A percentile compares a stretch with the other conserved stretches of the same genome.
Conservation (phyloP, 2,797 vertebrate species). For the Clarias platycephalus region DNA sequence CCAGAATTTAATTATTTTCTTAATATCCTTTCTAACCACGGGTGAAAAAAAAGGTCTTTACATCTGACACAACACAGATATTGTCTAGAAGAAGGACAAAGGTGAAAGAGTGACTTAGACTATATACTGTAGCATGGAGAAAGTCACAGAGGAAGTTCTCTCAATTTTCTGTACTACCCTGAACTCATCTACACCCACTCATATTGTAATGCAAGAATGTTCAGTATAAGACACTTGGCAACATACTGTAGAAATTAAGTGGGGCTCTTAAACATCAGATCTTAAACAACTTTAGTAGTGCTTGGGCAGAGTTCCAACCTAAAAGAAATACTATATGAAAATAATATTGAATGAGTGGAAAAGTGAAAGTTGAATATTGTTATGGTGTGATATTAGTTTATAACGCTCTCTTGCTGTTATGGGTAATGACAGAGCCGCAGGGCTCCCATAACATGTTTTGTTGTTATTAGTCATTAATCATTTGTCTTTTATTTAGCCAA, state of each 20-base stretch:
- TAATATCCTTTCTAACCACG: slow-evolving; percentile 58
- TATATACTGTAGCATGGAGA: slow-evolving; percentile 45
- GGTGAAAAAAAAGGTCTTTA: slow-evolving; percentile 71
- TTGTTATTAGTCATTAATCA: slow-evolving; percentile 21
- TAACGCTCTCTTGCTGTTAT: background rate
- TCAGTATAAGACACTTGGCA: slow-evolving; percentile 25
- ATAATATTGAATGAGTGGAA: background rate
- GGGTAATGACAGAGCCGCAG: background rate
- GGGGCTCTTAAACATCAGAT: background rate
- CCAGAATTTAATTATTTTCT: slow-evolving; percentile 63
- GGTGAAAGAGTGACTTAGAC: slow-evolving; percentile 72
- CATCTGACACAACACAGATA: slow-evolving; percentile 72
- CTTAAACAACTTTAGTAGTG: slow-evolving; percentile 23
- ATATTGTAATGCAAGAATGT: slow-evolving; percentile 20
- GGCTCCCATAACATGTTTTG: background rate
- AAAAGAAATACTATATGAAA: slow-evolving; percentile 11
- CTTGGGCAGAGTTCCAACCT: slow-evolving; percentile 12
- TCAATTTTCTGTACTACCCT: slow-evolving; percentile 23
- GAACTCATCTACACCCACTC: slow-evolving; percentile 23
- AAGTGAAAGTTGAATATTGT: background rate
- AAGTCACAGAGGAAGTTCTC: slow-evolving; percentile 43
- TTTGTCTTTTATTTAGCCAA: slow-evolving; percentile 27
- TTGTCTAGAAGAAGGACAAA: slow-evolving; percentile 67
- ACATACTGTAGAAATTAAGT: slow-evolving; percentile 16
- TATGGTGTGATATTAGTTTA: background rate